Conservation (phyloP, 2,888 invertebrate genomes). For the Trissolcus brochymenae region DNA sequence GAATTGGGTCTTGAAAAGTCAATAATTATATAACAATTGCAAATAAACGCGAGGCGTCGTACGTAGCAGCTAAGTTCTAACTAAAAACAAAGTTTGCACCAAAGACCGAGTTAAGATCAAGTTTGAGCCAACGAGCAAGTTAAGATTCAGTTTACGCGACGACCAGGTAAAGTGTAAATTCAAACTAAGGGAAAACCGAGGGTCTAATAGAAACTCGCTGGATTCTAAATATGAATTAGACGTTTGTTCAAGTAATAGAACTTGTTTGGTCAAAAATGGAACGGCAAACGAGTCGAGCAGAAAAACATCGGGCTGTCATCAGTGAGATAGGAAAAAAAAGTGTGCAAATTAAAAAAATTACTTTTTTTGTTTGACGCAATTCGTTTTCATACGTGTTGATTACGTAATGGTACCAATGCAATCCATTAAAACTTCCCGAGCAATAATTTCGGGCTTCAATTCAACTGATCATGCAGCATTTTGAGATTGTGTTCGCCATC, state of each 20-base stretch:
- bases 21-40: conserved; percentile 45
- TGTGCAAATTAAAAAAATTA: not conserved
- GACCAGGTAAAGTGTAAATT: conserved; percentile 48
- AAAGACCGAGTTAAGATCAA: conserved; percentile 45
- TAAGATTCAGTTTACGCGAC: conserved; percentile 38
- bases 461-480: conserved; percentile 48
- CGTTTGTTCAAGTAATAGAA: not conserved
- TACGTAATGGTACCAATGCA: conserved; percentile 17
- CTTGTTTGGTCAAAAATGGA: not conserved
- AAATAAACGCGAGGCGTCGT: conserved; percentile 26
- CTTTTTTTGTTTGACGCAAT: conserved; percentile 4
- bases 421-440: conserved; percentile 38
- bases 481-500: conserved; percentile 41
- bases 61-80: conserved; percentile 26
- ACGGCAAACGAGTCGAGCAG: too few species aligned
- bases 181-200: conserved; percentile 42
- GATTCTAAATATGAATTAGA: conserved; percentile 38
- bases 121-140: conserved; percentile 40
- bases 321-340: too few species aligned
- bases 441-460: conserved; percentile 46
- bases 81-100: conserved; percentile 49
- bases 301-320: too few species aligned
- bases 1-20: conserved; percentile 5
- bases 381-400: conserved; percentile 28
- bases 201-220: conserved; percentile 36